phyloP scores from a whole-genome alignment of 2,888 invertebrate genomes.

The Corbicula japonica region DNA sequence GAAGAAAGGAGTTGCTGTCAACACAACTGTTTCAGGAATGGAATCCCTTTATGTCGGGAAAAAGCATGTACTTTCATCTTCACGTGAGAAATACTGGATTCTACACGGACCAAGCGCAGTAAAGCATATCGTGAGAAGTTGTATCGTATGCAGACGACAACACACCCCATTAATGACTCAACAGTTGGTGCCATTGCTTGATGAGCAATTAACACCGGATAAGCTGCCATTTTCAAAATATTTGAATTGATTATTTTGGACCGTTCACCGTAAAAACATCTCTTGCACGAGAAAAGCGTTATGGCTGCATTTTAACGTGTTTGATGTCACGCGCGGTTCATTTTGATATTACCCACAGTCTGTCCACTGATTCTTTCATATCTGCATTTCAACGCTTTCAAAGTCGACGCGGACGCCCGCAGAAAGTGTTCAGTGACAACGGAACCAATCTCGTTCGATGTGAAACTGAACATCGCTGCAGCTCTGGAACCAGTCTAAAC shows the following conservation, averaged over 20 bases:
- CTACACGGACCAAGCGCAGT: conserved; percentile 23
- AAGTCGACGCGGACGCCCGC: conserved; percentile 41
- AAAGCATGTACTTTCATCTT: conserved; percentile 22
- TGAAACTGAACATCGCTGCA: conserved; percentile 28
- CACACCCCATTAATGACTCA: conserved; percentile 3
- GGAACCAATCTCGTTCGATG: conserved; percentile 47
- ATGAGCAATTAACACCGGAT: conserved; percentile 26
- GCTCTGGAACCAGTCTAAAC: conserved; percentile 40
- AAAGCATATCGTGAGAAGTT: conserved; percentile 12
- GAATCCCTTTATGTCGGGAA: conserved; percentile 11
- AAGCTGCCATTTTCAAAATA: conserved; percentile 46
- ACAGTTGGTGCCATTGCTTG: conserved; percentile 34
- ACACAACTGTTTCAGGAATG: not conserved
- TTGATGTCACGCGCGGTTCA: too few species aligned
- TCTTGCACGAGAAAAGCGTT: conserved; percentile 19
- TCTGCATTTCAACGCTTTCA: conserved; percentile 47
- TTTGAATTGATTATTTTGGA: conserved; percentile 41
- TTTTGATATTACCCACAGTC: too few species aligned
- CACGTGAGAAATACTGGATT: conserved; percentile 33
- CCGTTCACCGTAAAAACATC: conserved; percentile 42
- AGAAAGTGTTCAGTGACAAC: conserved; percentile 45
- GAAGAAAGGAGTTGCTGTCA: conserved; percentile 29
- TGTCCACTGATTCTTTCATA: conserved; percentile 48
- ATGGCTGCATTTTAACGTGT: too few species aligned
- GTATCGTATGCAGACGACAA: conserved; percentile 30